These are phyloP conservation scores for Cyphotilapia sp. DNA, from an alignment of 2,113 vertebrate species.

Conservation along the genomic window DNA sequence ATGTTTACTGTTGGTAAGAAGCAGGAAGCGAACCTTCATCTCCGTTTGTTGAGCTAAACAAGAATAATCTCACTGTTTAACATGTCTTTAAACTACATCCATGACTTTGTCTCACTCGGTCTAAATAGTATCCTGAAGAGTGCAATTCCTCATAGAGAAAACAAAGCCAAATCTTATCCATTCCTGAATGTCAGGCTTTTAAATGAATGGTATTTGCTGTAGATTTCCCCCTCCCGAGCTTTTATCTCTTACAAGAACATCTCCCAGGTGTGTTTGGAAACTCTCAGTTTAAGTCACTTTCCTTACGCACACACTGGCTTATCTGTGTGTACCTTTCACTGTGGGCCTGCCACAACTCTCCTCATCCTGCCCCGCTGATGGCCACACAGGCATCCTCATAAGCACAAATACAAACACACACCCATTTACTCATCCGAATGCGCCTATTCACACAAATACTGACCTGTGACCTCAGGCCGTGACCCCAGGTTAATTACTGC, in stretches of 20 bases:
- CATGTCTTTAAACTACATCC: conserved; percentile 5
- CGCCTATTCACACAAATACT: neutral
- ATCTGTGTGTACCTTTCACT: conserved; percentile 50
- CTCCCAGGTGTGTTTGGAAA: conserved; percentile 56
- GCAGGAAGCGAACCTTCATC: neutral
- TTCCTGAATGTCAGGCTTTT: conserved; percentile 10
- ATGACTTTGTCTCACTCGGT: neutral
- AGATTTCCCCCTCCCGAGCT: neutral
- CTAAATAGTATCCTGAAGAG: neutral
- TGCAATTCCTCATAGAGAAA: conserved; percentile 4
- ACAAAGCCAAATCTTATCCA: conserved; percentile 10
- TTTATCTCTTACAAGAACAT: conserved; percentile 40
- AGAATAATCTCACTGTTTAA: conserved; percentile 39
- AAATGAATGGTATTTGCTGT: conserved; percentile 43
- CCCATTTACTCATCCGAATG: neutral
- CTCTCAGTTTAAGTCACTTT: conserved; percentile 12
- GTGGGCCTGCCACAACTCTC: conserved; percentile 29
- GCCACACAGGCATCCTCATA: conserved; percentile 45
- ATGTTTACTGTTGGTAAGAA: neutral
- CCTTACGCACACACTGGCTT: conserved; percentile 27
- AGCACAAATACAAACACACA: conserved; percentile 46
- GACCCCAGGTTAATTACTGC: conserved; percentile 23
- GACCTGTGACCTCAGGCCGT: conserved; percentile 22
- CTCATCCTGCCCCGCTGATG: neutral
- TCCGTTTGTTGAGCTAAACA: conserved; percentile 3